phyloP scores from a whole-genome alignment of 2,797 vertebrate genomes.

The Takifugu ocellatus region DNA sequence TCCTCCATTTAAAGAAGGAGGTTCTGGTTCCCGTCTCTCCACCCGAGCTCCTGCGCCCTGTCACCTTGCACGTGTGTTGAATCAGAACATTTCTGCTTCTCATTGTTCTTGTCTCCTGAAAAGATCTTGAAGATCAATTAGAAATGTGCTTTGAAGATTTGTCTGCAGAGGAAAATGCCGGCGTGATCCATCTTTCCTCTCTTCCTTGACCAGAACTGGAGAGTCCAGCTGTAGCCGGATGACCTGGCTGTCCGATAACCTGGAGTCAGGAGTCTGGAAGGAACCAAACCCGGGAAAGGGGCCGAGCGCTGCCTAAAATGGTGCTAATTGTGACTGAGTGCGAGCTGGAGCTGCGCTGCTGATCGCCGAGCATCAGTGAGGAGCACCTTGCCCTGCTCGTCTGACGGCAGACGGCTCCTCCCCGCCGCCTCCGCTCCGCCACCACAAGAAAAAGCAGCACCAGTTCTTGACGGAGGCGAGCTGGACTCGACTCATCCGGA shows the following conservation, averaged over 20 bases:
- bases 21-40: no score
- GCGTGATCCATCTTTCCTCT: no score
- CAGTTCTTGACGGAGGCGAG: constrained; percentile 5
- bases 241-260: not conserved
- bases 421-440: constrained; percentile 47
- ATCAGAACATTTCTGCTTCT: no score
- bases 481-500: constrained; percentile 43
- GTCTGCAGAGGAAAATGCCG: no score
- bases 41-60: no score
- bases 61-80: no score
- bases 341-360: constrained; percentile 11
- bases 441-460: constrained; percentile 35
- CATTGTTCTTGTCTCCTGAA: no score
- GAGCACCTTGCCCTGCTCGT: constrained; percentile 63
- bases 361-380: constrained; percentile 25
- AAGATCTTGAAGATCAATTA: no score
- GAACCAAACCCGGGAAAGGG: not conserved
- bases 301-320: not conserved
- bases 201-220: no score
- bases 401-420: constrained; percentile 69
- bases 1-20: no score
- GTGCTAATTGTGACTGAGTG: not conserved
- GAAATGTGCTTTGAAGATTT: no score
- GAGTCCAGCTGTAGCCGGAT: no score
- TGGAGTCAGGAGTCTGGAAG: not conserved